phyloP scores from a whole-genome alignment of 2,113 vertebrate genomes.

The Syngnathus typhle region DNA sequence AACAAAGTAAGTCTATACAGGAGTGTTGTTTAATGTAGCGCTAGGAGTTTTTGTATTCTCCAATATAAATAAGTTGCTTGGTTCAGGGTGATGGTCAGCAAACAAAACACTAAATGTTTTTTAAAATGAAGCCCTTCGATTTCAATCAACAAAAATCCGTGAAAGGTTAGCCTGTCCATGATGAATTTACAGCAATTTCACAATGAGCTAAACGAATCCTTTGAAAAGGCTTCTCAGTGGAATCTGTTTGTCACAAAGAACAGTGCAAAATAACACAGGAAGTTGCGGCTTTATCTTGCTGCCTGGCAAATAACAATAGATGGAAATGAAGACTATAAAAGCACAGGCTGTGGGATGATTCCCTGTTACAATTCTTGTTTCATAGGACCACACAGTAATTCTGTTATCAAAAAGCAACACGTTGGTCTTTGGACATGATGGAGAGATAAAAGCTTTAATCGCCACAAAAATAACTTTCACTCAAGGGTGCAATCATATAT shows the following conservation, averaged over 20 bases:
- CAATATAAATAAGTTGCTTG: neutral
- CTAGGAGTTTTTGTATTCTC: neutral
- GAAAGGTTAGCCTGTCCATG: neutral
- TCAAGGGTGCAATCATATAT: slow-evolving; percentile 41
- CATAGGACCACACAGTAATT: slow-evolving; percentile 16
- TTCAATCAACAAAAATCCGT: neutral
- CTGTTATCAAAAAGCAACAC: slow-evolving; percentile 41
- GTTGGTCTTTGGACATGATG: slow-evolving; percentile 43
- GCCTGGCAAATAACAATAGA: neutral
- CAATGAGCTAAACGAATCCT: neutral
- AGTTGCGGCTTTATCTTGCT: neutral
- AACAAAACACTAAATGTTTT: neutral
- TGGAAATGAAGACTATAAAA: neutral
- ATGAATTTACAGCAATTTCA: neutral
- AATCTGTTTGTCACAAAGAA: neutral
- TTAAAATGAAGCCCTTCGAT: neutral
- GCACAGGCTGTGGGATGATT: neutral
- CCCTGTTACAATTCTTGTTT: neutral
- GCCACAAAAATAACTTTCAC: slow-evolving; percentile 24
- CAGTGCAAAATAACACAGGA: neutral
- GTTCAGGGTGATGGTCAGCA: neutral
- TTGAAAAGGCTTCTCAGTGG: neutral
- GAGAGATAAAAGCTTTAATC: slow-evolving; percentile 51
- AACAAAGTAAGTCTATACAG: neutral
- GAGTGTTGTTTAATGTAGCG: neutral